phyloP scores from a whole-genome alignment of 2,888 invertebrate genomes.

The Laothoe populi region DNA sequence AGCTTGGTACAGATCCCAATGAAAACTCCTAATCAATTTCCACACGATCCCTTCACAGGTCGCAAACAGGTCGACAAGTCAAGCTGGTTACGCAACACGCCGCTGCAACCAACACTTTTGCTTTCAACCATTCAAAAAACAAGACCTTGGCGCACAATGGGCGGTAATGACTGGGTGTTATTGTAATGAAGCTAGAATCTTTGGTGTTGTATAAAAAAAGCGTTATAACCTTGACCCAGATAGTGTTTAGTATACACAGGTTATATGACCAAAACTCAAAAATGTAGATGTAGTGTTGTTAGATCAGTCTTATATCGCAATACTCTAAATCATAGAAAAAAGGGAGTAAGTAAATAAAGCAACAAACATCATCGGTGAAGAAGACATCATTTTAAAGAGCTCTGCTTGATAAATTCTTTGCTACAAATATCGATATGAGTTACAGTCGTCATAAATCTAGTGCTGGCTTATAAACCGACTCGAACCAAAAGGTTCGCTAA shows the following conservation, averaged over 20 bases:
- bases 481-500: no score
- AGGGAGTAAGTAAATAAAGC: no score
- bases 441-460: no score
- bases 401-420: no score
- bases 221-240: background rate
- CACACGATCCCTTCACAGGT: background rate
- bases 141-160: conserved; percentile 25
- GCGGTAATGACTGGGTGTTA: conserved; percentile 25
- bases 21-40: background rate
- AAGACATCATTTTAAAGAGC: no score
- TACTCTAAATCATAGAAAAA: no score
- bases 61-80: conserved; percentile 34
- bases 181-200: background rate
- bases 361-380: no score
- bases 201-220: background rate
- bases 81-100: conserved; percentile 43
- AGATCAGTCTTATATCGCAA: no score
- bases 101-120: conserved; percentile 41
- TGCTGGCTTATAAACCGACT: no score
- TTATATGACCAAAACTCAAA: no score
- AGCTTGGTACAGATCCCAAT: background rate
- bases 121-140: conserved; percentile 53
- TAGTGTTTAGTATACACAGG: background rate
- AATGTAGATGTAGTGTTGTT: no score
- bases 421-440: no score